Evolutionary conservation across 1,140 invertebrate genomes (phyloP), one percentile per base, ranked within the genome.

Genomic region (Sitophilus oryzae): DNA sequence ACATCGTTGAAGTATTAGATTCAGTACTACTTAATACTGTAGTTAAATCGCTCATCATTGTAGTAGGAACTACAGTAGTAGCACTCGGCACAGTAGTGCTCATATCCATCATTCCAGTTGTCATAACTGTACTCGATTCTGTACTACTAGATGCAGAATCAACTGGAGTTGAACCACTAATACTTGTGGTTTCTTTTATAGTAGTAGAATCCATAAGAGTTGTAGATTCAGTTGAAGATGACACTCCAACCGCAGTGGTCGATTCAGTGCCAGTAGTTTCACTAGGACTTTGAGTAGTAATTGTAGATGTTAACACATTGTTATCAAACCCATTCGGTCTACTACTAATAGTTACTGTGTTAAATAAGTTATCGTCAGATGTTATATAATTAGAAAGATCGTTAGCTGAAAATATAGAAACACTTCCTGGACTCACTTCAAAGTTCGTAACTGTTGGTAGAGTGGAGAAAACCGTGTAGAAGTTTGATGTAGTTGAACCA

Each of bases 301-400:
- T n/a, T n/a, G n/a, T 53, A 47, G 63, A 53, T 44, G 48, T 52
- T 51, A 51, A 25, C 41, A 51, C 18, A 52, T 22, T 57, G 16
- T 62, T 59, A 54, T 62, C 58, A 53, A 61, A 54, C 40, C 58
- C 45, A 6, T n/a, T n/a, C 59, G 59, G 50, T 61, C 63, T 60
- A 52, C 60, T 52, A 18, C 61, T 42, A 46, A 66, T 63, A 46
- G 66, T 67, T 45, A 66, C 59, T 18, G 66, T 68, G 48, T 66
- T 69, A 36, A 62, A 53, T 38, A 63, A 49, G 48, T 52, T 52
- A 63, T 69, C 66, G 21, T 68, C 66, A 42, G 71, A 62, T 46
- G 66, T 65, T 49, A 71, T 68, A 61, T 68, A 71, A 46, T 71
- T 72, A 60, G 73, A 66, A 20, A 69, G 14, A 58, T 70, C 67